phyloP scores from a whole-genome alignment of 2,797 vertebrate genomes.

The Silurus aristotelis region DNA sequence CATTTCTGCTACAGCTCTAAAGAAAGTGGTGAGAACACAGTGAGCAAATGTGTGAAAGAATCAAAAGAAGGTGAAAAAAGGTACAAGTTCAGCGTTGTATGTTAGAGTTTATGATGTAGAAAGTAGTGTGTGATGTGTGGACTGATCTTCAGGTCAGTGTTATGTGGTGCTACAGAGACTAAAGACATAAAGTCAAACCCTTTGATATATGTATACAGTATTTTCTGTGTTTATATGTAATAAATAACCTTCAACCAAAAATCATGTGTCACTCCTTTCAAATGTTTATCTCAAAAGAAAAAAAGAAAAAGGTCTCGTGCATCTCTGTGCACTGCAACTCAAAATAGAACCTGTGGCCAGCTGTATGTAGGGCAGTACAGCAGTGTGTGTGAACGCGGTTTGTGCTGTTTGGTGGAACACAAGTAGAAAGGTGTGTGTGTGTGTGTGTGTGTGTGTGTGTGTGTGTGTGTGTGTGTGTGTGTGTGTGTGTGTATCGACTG shows the following conservation, averaged over 20 bases:
- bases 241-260: background rate
- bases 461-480: conserved; percentile 9
- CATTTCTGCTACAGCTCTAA: background rate
- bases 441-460: background rate
- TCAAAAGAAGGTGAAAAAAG: conserved; percentile 11
- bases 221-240: background rate
- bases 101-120: background rate
- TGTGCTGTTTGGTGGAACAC: background rate
- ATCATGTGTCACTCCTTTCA: background rate
- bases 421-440: background rate
- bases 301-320: background rate
- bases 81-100: background rate
- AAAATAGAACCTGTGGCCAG: conserved; percentile 3
- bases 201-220: background rate
- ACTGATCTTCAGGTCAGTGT: background rate
- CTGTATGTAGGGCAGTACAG: conserved; percentile 12
- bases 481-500: background rate
- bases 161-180: background rate
- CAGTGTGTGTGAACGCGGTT: background rate
- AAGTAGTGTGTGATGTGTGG: background rate
- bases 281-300: background rate
- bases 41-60: conserved; percentile 13
- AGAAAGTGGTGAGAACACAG: conserved; percentile 15
- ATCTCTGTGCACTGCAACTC: conserved; percentile 4
- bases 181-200: background rate